Conservation (phyloP, 1,140 invertebrate genomes). For the Babylonia areolata region DNA sequence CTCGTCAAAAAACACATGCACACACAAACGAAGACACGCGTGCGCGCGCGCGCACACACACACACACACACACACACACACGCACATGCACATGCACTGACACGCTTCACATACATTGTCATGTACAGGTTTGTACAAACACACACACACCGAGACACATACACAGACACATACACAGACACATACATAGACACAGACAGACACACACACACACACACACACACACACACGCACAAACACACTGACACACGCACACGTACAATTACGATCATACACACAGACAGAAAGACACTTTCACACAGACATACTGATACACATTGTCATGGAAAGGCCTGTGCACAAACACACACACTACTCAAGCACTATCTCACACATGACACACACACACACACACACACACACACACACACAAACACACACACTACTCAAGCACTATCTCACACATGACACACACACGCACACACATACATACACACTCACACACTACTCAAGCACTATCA, state of each 20-base stretch:
- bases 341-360: background rate
- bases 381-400: background rate
- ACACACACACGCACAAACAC: background rate
- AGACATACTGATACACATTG: background rate
- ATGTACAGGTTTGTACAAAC: too few species aligned
- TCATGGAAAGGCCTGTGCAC: background rate
- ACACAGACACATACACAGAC: background rate
- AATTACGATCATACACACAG: background rate
- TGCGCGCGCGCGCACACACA: too few species aligned
- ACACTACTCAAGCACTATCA: too few species aligned
- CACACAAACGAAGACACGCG: too few species aligned
- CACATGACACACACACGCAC: too few species aligned
- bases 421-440: too few species aligned
- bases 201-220: background rate
- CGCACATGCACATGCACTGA: background rate
- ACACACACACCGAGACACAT: background rate
- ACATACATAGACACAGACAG: background rate
- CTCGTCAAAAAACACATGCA: too few species aligned
- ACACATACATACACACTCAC: too few species aligned
- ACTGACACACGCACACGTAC: background rate
- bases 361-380: too few species aligned
- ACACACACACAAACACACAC: slow-evolving; percentile 3
- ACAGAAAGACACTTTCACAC: background rate
- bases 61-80: background rate
- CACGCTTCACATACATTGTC: background rate